Conservation (phyloP, 2,113 vertebrate genomes). For the Melospiza melodia region DNA sequence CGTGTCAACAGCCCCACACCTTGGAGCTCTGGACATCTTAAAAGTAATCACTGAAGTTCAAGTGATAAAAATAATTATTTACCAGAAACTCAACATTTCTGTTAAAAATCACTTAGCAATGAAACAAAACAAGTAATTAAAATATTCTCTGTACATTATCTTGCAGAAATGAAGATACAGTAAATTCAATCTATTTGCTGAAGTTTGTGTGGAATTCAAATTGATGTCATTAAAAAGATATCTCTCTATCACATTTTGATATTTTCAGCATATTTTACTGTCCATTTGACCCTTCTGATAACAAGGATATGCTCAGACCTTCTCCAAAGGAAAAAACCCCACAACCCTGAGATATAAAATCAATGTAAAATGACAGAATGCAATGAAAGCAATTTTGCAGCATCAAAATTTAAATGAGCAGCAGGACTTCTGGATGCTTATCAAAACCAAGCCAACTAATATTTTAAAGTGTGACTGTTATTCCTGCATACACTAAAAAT, state of each 20-base stretch:
- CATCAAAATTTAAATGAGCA: slow-evolving; percentile 38
- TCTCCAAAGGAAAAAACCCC: background rate
- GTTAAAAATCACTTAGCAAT: background rate
- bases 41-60: background rate
- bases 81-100: background rate
- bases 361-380: slow-evolving; percentile 46
- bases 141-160: background rate
- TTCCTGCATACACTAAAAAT: background rate
- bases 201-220: background rate
- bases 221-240: background rate
- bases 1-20: too few relatives aligned
- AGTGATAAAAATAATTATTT: background rate
- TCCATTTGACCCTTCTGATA: slow-evolving; percentile 36
- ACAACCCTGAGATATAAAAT: background rate
- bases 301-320: slow-evolving; percentile 5
- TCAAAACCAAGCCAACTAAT: slow-evolving; percentile 4
- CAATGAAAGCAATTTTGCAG: slow-evolving; percentile 30
- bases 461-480: background rate
- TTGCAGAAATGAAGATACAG: background rate
- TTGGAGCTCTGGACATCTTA: background rate
- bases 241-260: background rate
- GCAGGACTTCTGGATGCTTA: background rate
- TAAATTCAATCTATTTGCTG: background rate
- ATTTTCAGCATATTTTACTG: slow-evolving; percentile 11
- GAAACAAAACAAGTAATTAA: background rate